Conservation (phyloP, 2,797 vertebrate species). For the Xerus rutilus region DNA sequence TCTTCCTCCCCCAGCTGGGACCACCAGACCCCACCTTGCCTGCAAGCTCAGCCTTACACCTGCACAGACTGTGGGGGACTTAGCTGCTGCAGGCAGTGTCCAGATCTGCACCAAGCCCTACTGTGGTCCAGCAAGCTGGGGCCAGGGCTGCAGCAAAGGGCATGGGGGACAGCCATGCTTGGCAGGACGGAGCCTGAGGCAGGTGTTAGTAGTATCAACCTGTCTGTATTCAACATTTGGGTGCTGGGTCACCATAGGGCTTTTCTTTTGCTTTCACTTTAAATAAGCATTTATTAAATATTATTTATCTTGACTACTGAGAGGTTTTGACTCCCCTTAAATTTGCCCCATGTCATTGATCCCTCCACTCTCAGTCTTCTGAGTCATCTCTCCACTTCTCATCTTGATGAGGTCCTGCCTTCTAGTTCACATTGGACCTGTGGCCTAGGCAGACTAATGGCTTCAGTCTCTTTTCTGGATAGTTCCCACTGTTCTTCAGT, state of each 20-base stretch:
- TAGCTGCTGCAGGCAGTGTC: no score
- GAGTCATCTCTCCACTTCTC: no score
- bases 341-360: background rate
- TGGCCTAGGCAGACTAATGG: no score
- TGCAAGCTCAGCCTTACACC: background rate
- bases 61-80: accelerated
- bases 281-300: background rate
- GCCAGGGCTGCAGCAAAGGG: background rate
- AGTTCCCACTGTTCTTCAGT: no score
- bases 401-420: background rate
- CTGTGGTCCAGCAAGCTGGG: background rate
- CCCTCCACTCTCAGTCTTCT: background rate
- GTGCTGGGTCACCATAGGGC: background rate
- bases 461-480: background rate
- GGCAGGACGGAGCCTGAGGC: accelerated
- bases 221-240: background rate
- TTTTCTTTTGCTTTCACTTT: background rate
- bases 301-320: background rate
- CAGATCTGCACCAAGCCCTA: background rate
- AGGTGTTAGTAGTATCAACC: background rate
- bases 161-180: no score
- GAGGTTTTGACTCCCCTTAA: background rate
- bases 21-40: accelerated
- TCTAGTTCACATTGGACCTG: background rate
- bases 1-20: background rate